phyloP scores from a whole-genome alignment of 2,113 vertebrate genomes.

The Abramis brama region DNA sequence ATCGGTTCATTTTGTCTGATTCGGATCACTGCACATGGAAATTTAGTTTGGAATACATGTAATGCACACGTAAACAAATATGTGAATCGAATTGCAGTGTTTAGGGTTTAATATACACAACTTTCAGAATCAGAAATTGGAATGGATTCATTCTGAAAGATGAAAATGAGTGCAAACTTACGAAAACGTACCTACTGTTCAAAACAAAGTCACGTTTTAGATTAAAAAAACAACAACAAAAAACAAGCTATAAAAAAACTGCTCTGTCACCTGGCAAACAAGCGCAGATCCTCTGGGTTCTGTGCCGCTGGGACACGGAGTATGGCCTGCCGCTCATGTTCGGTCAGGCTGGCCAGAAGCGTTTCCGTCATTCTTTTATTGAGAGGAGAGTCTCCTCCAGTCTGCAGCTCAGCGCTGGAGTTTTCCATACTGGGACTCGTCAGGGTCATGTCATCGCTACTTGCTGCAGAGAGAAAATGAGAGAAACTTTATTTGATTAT shows the following conservation, averaged over 20 bases:
- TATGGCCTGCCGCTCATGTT: constrained; percentile 90
- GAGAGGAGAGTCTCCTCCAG: constrained; percentile 91
- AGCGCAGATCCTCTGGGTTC: constrained; percentile 93
- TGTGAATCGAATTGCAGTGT: too few species aligned
- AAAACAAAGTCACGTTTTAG: not conserved
- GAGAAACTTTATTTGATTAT: not conserved
- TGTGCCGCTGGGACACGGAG: constrained; percentile 92
- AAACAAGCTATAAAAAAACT: not conserved
- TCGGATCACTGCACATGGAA: too few species aligned
- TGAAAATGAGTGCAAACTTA: not conserved
- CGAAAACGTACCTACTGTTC: not conserved
- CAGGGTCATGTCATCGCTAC: constrained; percentile 98
- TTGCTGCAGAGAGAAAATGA: constrained; percentile 75
- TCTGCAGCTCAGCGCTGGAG: constrained; percentile 93
- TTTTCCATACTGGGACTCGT: constrained; percentile 99
- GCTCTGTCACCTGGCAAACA: constrained; percentile 89
- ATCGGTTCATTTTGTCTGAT: too few species aligned
- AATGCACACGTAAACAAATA: too few species aligned
- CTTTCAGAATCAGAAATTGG: too few species aligned
- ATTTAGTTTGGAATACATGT: too few species aligned
- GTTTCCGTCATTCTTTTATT: constrained; percentile 95
- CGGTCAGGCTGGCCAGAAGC: constrained; percentile 89
- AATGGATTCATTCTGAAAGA: not conserved
- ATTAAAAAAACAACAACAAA: not conserved
- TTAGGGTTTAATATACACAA: too few species aligned